Conservation (phyloP, 2,113 vertebrate genomes). For the Macrotis lagotis region DNA sequence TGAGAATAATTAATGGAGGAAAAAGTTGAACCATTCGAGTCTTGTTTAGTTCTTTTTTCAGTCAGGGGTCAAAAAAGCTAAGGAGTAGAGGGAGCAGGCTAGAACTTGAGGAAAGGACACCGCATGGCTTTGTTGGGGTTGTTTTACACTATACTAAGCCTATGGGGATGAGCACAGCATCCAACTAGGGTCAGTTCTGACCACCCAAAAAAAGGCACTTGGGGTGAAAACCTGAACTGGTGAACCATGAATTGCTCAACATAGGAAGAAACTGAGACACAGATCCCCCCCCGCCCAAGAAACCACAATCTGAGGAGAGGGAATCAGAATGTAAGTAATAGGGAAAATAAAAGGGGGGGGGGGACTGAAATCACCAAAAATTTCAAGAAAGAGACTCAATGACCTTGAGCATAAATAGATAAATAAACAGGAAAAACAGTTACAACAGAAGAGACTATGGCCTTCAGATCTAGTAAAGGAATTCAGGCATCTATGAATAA, state of each 20-base stretch:
- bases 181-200: too few relatives aligned
- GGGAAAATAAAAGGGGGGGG: not conserved
- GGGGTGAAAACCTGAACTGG: not conserved
- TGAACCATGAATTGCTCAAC: not conserved
- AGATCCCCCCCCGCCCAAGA: not conserved
- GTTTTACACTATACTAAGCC: too few relatives aligned
- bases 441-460: not conserved
- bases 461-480: not conserved
- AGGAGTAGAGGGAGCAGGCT: too few relatives aligned
- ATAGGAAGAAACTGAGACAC: not conserved
- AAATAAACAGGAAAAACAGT: not conserved
- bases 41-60: not conserved
- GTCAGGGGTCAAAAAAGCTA: not conserved
- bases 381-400: not conserved
- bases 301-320: not conserved
- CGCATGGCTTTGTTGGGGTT: too few relatives aligned
- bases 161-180: too few relatives aligned
- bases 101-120: too few relatives aligned
- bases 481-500: not conserved
- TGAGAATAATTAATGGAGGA: not conserved
- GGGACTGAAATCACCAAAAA: not conserved
- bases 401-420: not conserved
- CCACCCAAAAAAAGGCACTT: not conserved
- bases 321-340: not conserved
- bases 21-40: not conserved